These are phyloP conservation scores for rabbit (Oryctolagus cuniculus) DNA, from an alignment of 2,113 vertebrate genomes.

Conservation along the genomic window DNA sequence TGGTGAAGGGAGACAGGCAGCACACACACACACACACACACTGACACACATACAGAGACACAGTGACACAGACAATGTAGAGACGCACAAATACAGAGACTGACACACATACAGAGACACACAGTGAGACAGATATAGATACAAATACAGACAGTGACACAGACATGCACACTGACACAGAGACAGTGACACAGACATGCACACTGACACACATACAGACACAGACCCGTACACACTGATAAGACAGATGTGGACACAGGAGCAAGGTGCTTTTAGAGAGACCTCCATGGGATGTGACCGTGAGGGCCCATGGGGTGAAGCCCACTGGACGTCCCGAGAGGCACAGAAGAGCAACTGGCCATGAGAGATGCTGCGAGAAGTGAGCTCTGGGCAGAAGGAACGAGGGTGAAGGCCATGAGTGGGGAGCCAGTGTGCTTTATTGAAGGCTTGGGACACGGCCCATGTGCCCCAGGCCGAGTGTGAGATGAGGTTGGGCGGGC, in stretches of 20 bases:
- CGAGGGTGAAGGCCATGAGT: not conserved
- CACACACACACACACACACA: rapidly evolving
- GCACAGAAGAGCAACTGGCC: not conserved
- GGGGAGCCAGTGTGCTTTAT: not conserved
- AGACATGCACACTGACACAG: not conserved
- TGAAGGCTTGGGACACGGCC: not conserved
- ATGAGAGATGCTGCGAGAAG: not conserved
- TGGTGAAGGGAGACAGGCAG: not conserved
- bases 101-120: too few species aligned
- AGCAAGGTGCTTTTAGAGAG: not conserved
- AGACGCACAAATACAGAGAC: too few species aligned
- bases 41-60: not conserved
- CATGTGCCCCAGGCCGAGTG: not conserved
- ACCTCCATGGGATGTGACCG: not conserved
- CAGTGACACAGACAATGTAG: too few species aligned
- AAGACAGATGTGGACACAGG: too few species aligned
- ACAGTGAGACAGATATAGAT: too few species aligned
- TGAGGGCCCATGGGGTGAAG: not conserved
- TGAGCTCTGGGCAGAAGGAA: not conserved
- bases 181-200: rapidly evolving
- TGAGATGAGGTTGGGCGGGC: not conserved
- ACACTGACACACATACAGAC: not conserved
- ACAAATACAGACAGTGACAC: too few species aligned
- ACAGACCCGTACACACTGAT: too few species aligned
- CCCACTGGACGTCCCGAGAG: not conserved